phyloP scores from a whole-genome alignment of 2,113 vertebrate genomes.

The Serinus canaria region DNA sequence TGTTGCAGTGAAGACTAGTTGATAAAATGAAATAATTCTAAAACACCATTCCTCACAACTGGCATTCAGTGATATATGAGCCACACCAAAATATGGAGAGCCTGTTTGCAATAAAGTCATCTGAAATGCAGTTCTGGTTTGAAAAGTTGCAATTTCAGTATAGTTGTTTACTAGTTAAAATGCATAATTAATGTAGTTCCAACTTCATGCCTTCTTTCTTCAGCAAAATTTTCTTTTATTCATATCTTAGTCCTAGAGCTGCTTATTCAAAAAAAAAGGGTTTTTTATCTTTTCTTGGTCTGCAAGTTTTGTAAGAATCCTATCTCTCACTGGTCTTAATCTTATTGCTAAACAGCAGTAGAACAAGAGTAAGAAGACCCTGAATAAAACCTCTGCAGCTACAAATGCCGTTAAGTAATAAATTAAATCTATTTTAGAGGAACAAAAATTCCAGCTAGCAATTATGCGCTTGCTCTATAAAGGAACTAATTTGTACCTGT shows the following conservation, averaged over 20 bases:
- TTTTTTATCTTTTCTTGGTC: not conserved
- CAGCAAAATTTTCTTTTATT: not conserved
- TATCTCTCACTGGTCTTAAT: not conserved
- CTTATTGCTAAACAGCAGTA: not conserved
- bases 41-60: not conserved
- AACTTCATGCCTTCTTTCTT: not conserved
- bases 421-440: not conserved
- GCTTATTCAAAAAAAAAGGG: not conserved
- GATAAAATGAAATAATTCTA: not conserved
- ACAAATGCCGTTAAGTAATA: accelerated
- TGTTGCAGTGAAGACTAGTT: not conserved
- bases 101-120: not conserved
- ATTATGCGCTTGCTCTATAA: not conserved
- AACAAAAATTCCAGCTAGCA: not conserved
- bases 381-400: not conserved
- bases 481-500: not conserved
- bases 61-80: not conserved
- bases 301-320: not conserved
- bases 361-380: not conserved
- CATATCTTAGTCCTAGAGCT: not conserved
- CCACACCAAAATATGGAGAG: not conserved
- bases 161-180: not conserved
- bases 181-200: not conserved
- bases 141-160: not conserved
- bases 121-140: not conserved